A percentile compares a stretch with the other conserved stretches of the same genome.
Evolutionary conservation across 2,797 vertebrate species (phyloP).

Genomic region (Vultur gryphus): DNA sequence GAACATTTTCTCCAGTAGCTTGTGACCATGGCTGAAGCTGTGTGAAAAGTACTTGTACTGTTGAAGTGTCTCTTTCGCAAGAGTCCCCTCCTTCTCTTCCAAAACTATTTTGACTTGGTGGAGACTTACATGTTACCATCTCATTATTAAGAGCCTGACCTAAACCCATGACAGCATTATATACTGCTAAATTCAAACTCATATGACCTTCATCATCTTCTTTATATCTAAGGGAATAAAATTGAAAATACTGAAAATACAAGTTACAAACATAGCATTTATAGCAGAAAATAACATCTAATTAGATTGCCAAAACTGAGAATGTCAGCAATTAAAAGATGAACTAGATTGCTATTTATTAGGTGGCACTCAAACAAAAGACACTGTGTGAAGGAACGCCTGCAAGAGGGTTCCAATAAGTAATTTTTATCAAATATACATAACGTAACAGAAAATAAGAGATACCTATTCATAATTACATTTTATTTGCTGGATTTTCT

Average conservation of each 20-base stretch:
- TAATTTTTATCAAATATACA: background rate
- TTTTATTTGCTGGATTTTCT: background rate
- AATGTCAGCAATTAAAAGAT: background rate
- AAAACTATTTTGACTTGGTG: background rate
- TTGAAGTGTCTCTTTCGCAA: background rate
- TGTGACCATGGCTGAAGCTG: background rate
- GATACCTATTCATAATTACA: background rate
- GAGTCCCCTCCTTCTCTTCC: background rate
- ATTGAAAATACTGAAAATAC: background rate
- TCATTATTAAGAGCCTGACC: background rate
- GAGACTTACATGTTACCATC: background rate
- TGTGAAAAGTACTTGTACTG: background rate
- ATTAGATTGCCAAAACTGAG: background rate
- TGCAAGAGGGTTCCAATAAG: background rate
- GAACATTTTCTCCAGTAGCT: background rate
- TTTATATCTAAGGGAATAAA: constrained; percentile 68
- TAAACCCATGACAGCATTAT: background rate
- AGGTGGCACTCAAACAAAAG: background rate
- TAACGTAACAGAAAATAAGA: background rate
- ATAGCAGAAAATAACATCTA: background rate
- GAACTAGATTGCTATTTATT: background rate
- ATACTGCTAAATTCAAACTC: constrained; percentile 64
- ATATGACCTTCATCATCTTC: constrained; percentile 77
- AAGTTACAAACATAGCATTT: background rate
- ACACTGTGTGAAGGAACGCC: background rate